Evolutionary conservation across 2,888 invertebrate genomes (phyloP).

Genomic region (Molanna angustata): DNA sequence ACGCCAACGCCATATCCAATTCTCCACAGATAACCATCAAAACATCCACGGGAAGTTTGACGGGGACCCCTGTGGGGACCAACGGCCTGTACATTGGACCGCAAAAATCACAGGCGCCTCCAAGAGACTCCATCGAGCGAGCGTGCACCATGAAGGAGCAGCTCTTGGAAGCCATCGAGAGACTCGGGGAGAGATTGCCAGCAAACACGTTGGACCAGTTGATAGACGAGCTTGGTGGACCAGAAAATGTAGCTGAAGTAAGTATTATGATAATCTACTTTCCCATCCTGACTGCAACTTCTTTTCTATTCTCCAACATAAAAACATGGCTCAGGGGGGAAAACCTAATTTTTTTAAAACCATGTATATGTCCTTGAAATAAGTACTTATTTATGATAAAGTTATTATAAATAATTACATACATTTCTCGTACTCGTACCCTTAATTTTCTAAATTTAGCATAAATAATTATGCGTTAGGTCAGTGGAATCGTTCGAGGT

Average conservation of each 20-base stretch:
- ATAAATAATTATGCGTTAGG: too few relatives aligned
- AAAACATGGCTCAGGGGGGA: too few relatives aligned
- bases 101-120: conserved; percentile 56
- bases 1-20: conserved; percentile 38
- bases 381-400: too few relatives aligned
- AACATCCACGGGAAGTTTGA: conserved; percentile 42
- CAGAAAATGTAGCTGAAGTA: conserved; percentile 95
- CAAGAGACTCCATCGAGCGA: conserved; percentile 81
- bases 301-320: too few relatives aligned
- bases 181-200: conserved; percentile 82
- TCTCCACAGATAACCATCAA: conserved; percentile 39
- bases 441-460: too few relatives aligned
- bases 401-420: too few relatives aligned
- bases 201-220: conserved; percentile 98
- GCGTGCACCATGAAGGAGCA: conserved; percentile 94
- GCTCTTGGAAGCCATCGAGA: conserved; percentile 75
- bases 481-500: too few relatives aligned
- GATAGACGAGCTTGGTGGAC: conserved; percentile 97
- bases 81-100: conserved; percentile 48
- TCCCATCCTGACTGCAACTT: too few relatives aligned
- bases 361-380: too few relatives aligned
- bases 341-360: too few relatives aligned
- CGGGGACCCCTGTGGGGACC: conserved; percentile 51
- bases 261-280: conserved; percentile 11
- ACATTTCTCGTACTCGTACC: too few relatives aligned